Evolutionary conservation across 2,113 vertebrate species (phyloP).

Genomic region (Martes martes): DNA sequence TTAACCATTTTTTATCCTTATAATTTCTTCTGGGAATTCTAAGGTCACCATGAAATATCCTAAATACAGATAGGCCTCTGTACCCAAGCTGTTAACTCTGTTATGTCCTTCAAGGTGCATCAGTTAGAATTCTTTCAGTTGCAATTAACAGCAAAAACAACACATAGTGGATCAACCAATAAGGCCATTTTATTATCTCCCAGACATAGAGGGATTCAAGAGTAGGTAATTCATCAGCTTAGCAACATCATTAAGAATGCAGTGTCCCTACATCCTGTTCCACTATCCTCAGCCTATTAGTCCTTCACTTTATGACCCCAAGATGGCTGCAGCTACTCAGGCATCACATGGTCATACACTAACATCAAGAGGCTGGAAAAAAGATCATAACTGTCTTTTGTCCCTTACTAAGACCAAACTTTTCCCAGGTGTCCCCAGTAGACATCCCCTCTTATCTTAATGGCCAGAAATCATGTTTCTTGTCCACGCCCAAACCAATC

Average conservation of each 20-base stretch:
- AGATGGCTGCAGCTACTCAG: not conserved
- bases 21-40: conserved; percentile 8
- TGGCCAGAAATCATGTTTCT: not conserved
- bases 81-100: not conserved
- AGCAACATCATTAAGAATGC: not conserved
- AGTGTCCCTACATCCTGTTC: conserved; percentile 1
- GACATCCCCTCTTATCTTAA: not conserved
- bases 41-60: not conserved
- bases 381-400: not conserved
- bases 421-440: not conserved
- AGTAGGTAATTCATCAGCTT: not conserved
- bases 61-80: not conserved
- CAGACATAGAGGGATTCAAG: not conserved
- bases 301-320: conserved; percentile 29
- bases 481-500: not conserved
- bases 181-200: not conserved
- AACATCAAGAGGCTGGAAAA: not conserved
- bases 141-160: not conserved
- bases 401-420: conserved; percentile 16
- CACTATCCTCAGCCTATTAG: not conserved
- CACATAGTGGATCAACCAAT: not conserved
- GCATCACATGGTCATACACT: not conserved
- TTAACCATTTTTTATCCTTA: not conserved
- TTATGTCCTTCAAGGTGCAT: not conserved
- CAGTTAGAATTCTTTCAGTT: conserved; percentile 17